Evolutionary conservation across 2,888 invertebrate species (phyloP).

Genomic region (Agrilus mali): DNA sequence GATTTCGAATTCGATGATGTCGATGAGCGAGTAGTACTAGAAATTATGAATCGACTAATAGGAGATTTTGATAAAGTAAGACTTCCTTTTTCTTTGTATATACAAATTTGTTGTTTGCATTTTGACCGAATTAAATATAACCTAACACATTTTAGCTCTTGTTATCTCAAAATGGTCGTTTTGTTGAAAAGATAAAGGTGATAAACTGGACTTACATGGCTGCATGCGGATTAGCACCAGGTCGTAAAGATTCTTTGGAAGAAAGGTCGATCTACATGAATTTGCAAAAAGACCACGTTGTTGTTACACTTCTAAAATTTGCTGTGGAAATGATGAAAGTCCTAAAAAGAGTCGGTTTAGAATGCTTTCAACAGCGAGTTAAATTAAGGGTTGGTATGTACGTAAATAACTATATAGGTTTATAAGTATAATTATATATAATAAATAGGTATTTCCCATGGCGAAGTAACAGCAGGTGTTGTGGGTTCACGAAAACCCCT

Average conservation of each 20-base stretch:
- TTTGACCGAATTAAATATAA: background rate
- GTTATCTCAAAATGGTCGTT: constrained; percentile 17
- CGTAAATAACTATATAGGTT: background rate
- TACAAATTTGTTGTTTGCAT: no score
- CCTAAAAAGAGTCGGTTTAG: constrained; percentile 45
- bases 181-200: constrained; percentile 93
- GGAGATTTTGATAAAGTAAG: constrained; percentile 82
- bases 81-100: constrained; percentile 48
- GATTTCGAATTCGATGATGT: constrained; percentile 35
- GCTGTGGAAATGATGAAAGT: constrained; percentile 59
- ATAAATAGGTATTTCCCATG: constrained; percentile 68
- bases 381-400: constrained; percentile 59
- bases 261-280: constrained; percentile 11
- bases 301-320: constrained; percentile 54
- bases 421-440: no score
- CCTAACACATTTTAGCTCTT: constrained; percentile 4
- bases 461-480: constrained; percentile 86
- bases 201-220: constrained; percentile 97
- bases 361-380: constrained; percentile 45
- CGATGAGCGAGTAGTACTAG: constrained; percentile 34
- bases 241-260: constrained; percentile 44
- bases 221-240: constrained; percentile 79
- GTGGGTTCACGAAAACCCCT: constrained; percentile 88
- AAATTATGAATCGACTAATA: constrained; percentile 75
- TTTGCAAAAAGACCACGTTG: constrained; percentile 26